A percentile compares a stretch with the other conserved stretches of the same genome.
Evolutionary conservation across 2,888 invertebrate species (phyloP).

Genomic region (Agonopterix alstromeriana): DNA sequence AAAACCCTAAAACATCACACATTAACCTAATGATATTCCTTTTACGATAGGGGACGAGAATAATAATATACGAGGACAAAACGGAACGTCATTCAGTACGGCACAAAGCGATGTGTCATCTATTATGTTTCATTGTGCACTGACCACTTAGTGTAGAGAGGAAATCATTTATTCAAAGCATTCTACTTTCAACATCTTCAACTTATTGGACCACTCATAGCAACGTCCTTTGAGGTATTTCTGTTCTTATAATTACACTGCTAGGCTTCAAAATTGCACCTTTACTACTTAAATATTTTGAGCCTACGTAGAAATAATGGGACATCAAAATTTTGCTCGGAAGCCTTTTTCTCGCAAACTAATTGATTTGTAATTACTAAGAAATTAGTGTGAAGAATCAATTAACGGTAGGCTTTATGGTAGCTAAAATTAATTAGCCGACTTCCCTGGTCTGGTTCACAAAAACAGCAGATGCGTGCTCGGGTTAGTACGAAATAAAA

Average conservation of each 20-base stretch:
- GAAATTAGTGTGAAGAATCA: constrained; percentile 60
- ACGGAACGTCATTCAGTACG: constrained; percentile 41
- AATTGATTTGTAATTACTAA: constrained; percentile 35
- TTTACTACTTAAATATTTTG: not conserved
- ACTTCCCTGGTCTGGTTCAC: constrained; percentile 51
- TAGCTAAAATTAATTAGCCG: constrained; percentile 62
- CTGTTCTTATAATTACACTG: not conserved
- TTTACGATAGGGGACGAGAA: constrained; percentile 9
- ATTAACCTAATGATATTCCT: no score
- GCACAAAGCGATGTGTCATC: constrained; percentile 59
- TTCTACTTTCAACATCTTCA: constrained; percentile 31
- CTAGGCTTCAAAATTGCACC: not conserved
- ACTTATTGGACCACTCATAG: constrained; percentile 12
- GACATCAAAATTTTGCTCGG: no score
- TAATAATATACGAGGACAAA: constrained; percentile 39
- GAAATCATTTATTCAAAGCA: constrained; percentile 66
- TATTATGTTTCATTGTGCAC: constrained; percentile 58
- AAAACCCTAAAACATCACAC: no score
- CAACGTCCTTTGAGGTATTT: constrained; percentile 8
- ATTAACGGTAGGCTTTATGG: constrained; percentile 53
- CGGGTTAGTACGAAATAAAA: constrained; percentile 38
- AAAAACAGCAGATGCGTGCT: constrained; percentile 67
- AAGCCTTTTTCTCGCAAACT: constrained; percentile 20
- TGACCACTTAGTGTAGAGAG: constrained; percentile 62
- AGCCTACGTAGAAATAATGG: constrained; percentile 12